Percentiles rank a stretch among this genome's conserved stretches.
Conservation (phyloP, 2,797 vertebrate genomes). For the Mormyrops attenuatus region DNA sequence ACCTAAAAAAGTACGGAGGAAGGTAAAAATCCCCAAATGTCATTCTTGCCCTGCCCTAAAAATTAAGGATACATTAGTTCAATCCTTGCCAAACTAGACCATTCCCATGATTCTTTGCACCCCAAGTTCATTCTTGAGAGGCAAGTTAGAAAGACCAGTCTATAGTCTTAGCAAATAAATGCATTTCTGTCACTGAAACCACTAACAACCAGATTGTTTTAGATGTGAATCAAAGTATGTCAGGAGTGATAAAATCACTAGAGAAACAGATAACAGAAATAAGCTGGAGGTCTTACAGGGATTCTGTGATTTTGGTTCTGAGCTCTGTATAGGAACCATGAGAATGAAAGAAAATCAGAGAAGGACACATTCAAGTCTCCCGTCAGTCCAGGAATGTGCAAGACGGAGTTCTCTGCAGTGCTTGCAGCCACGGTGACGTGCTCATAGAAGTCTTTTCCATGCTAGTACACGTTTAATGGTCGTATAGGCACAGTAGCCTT, state of each 20-base stretch:
- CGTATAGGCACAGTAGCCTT: neutral
- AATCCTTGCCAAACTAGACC: neutral
- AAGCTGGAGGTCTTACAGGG: neutral
- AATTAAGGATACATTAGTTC: neutral
- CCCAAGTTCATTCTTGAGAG: neutral
- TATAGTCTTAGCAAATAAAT: neutral
- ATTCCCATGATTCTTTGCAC: neutral
- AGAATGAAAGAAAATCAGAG: neutral
- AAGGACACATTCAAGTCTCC: neutral
- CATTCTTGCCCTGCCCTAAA: neutral
- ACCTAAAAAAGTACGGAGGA: neutral
- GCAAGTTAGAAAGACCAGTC: neutral
- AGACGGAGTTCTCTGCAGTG: neutral
- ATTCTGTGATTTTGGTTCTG: neutral
- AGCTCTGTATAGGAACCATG: neutral
- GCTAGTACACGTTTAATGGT: neutral
- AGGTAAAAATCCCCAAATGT: neutral
- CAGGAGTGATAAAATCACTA: neutral
- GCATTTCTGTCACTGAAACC: neutral
- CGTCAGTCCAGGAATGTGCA: neutral
- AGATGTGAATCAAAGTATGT: neutral
- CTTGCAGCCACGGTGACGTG: neutral
- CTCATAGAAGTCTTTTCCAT: neutral
- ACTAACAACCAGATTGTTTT: neutral
- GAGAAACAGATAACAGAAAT: neutral